Percentiles rank a stretch among this genome's conserved stretches.
Conservation (phyloP, 2,113 vertebrate genomes). For the Tragulus kanchil region DNA sequence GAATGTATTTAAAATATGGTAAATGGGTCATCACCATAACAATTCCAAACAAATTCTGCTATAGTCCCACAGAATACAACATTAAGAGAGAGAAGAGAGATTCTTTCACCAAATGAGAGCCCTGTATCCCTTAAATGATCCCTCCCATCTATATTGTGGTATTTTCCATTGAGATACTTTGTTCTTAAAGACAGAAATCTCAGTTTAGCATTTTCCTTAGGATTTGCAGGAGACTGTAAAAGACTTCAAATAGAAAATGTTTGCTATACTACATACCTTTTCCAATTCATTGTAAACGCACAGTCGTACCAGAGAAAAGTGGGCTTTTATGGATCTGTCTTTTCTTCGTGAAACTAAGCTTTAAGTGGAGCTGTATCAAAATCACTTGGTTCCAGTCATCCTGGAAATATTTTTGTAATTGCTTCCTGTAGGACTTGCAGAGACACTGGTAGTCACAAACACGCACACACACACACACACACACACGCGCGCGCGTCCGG, state of each 20-base stretch:
- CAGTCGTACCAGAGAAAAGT: neutral
- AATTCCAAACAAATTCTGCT: neutral
- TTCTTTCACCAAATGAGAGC: neutral
- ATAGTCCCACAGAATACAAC: neutral
- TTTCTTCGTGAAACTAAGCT: neutral
- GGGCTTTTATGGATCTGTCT: neutral
- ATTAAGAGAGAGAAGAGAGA: neutral
- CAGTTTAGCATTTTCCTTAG: neutral
- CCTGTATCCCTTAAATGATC: neutral
- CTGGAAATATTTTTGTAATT: conserved; percentile 19
- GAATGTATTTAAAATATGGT: neutral
- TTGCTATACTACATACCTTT: neutral
- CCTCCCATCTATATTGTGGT: neutral
- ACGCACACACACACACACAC: neutral
- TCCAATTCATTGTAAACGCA: neutral
- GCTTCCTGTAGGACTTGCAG: neutral
- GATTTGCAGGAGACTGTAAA: neutral
- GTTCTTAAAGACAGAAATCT: neutral
- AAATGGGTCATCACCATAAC: neutral
- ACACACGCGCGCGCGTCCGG: neutral
- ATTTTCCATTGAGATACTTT: neutral
- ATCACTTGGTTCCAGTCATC: neutral
- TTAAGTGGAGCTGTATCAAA: neutral
- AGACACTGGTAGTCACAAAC: neutral
- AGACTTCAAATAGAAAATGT: neutral